These are phyloP conservation scores for Caerostris extrusa DNA, from an alignment of 1,140 invertebrate genomes.

Conservation along the genomic window DNA sequence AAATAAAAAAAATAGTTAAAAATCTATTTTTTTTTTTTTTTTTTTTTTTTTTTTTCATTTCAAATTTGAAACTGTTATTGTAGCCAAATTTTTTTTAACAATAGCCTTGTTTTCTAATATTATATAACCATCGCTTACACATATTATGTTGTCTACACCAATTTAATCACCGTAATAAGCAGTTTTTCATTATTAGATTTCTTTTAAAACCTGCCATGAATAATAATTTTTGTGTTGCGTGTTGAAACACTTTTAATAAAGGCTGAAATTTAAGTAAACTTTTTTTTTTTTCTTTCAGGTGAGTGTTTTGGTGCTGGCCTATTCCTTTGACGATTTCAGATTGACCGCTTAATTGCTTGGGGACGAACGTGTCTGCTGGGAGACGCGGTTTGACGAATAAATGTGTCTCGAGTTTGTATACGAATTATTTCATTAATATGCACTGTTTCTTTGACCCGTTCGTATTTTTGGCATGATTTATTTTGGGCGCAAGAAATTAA, in stretches of 20 bases:
- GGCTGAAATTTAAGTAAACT: neutral
- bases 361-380: neutral
- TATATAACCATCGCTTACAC: neutral
- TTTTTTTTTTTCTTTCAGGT: neutral
- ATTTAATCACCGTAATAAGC: neutral
- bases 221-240: slow-evolving; percentile 1
- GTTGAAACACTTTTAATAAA: neutral
- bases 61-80: too few species aligned
- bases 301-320: neutral
- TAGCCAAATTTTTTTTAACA: too few species aligned
- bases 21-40: too few species aligned
- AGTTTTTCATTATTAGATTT: slow-evolving; percentile 24
- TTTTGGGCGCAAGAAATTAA: neutral
- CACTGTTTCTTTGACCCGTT: neutral
- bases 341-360: slow-evolving; percentile 7
- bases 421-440: neutral
- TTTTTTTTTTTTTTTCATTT: too few species aligned
- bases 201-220: neutral
- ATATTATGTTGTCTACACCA: neutral
- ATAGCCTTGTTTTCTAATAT: too few species aligned
- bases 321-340: slow-evolving; percentile 24
- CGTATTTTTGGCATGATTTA: neutral
- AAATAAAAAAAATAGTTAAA: too few species aligned
- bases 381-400: neutral
- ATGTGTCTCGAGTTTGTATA: neutral